Conservation (phyloP, 1,140 invertebrate genomes). For the Tetramorium parvispinum region DNA sequence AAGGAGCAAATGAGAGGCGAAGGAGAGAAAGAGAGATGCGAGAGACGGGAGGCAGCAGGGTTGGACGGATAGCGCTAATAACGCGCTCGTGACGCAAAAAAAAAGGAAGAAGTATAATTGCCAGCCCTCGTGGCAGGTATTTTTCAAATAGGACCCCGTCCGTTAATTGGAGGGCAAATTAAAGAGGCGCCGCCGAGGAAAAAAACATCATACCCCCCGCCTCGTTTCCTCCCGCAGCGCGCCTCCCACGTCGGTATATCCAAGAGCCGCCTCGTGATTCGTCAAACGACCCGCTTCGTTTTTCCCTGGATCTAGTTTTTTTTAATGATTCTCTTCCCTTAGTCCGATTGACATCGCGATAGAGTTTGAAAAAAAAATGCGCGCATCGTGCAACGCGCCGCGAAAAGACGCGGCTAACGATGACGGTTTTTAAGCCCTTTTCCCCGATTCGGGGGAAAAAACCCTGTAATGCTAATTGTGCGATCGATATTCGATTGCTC, state of each 20-base stretch:
- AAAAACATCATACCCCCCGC: constrained; percentile 71
- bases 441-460: background rate
- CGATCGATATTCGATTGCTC: constrained; percentile 37
- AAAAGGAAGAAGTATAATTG: constrained; percentile 79
- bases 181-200: constrained; percentile 77
- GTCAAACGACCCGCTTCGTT: constrained; percentile 71
- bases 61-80: constrained; percentile 79
- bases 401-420: constrained; percentile 35
- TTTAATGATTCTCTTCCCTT: constrained; percentile 43
- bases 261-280: constrained; percentile 70
- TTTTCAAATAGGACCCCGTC: constrained; percentile 78
- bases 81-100: constrained; percentile 77
- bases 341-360: constrained; percentile 53
- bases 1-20: constrained; percentile 26
- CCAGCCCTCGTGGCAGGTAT: constrained; percentile 76
- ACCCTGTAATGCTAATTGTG: constrained; percentile 37
- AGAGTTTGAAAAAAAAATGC: background rate
- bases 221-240: constrained; percentile 59
- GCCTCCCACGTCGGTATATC: constrained; percentile 61
- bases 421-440: constrained; percentile 39
- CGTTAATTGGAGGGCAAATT: constrained; percentile 80
- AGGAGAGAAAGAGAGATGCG: constrained; percentile 20
- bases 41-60: constrained; percentile 49
- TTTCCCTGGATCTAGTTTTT: constrained; percentile 61
- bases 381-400: background rate